Evolutionary conservation across 2,888 invertebrate genomes (phyloP).

Genomic region (Buathra laborator): DNA sequence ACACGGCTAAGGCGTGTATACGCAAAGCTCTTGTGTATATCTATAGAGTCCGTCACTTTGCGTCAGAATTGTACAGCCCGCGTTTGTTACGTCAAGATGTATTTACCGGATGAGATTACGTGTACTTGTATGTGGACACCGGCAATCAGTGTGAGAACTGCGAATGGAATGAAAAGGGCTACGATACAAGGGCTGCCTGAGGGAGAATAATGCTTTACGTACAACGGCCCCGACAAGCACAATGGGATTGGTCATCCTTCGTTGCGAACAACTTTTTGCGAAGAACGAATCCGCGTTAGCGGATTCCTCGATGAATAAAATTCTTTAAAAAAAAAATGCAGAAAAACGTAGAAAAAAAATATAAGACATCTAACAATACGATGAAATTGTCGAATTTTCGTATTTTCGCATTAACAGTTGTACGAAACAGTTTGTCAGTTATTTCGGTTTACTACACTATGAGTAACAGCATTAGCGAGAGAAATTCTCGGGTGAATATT

Average conservation of each 20-base stretch:
- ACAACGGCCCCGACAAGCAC: neutral
- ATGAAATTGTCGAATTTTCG: neutral
- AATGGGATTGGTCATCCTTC: slow-evolving; percentile 7
- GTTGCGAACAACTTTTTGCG: neutral
- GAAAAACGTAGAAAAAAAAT: neutral
- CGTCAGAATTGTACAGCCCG: neutral
- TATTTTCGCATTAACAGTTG: neutral
- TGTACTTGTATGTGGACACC: neutral
- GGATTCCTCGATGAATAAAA: neutral
- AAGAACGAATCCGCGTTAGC: too few relatives aligned
- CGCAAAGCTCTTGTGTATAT: neutral
- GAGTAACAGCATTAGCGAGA: slow-evolving; percentile 6
- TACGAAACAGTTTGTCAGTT: neutral
- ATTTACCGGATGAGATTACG: neutral
- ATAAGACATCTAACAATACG: too few relatives aligned
- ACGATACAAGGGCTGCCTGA: neutral
- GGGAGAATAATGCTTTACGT: neutral
- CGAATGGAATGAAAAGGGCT: neutral
- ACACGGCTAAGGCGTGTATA: neutral
- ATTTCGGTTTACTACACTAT: neutral
- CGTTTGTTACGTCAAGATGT: neutral
- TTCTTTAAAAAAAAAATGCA: neutral
- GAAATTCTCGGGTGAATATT: slow-evolving; percentile 3
- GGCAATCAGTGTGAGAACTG: neutral
- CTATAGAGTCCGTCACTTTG: neutral